Evolutionary conservation across 2,888 invertebrate species (phyloP).

Genomic region (Neria commutata): DNA sequence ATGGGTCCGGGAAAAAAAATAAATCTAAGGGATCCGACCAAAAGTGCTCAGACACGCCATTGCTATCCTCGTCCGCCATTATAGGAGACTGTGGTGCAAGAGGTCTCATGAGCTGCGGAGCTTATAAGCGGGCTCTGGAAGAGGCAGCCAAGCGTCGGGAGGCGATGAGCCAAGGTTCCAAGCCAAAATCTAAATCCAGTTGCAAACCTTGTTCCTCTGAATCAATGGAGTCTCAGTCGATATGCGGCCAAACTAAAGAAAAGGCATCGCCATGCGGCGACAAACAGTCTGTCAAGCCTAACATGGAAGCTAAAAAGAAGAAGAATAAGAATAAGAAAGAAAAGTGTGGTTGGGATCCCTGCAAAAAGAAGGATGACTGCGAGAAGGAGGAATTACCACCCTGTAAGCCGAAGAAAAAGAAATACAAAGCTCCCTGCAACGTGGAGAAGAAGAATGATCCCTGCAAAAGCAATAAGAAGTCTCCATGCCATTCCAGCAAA

Average conservation of each 20-base stretch:
- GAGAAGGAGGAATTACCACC: no score
- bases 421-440: slow-evolving; percentile 7
- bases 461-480: slow-evolving; percentile 4
- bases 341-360: slow-evolving; percentile 5
- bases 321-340: not conserved
- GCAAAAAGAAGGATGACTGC: slow-evolving; percentile 16
- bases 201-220: no score
- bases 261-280: slow-evolving; percentile 27
- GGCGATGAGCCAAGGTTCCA: slow-evolving; percentile 13
- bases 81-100: slow-evolving; percentile 4
- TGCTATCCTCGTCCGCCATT: not conserved
- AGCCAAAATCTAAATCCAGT: no score
- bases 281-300: not conserved
- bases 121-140: slow-evolving; percentile 29
- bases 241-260: not conserved
- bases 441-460: slow-evolving; percentile 17
- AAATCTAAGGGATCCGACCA: not conserved
- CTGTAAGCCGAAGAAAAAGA: slow-evolving; percentile 8
- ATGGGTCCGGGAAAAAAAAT: not conserved
- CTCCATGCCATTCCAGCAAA: not conserved
- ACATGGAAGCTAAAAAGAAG: slow-evolving; percentile 6
- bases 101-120: slow-evolving; percentile 31
- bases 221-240: not conserved
- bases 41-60: not conserved
- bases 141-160: slow-evolving; percentile 32